Evolutionary conservation across 2,113 vertebrate genomes (phyloP).

Genomic region (Actenoides lindsayi): DNA sequence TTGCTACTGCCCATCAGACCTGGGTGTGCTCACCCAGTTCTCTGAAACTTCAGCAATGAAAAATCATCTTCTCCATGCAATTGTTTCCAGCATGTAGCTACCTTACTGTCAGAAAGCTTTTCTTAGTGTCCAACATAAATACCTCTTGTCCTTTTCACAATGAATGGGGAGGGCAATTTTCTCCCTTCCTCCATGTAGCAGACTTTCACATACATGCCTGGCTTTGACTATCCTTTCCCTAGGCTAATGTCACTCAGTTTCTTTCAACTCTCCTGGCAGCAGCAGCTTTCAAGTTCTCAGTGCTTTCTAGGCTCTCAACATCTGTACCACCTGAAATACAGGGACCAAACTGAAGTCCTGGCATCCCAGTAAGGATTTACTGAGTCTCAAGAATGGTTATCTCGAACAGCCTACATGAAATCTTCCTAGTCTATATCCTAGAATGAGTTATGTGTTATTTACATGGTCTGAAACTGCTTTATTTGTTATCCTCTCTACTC

Average conservation of each 20-base stretch:
- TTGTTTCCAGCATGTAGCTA: neutral
- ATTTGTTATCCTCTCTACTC: neutral
- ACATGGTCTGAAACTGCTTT: neutral
- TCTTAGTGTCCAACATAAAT: neutral
- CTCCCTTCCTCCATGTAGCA: neutral
- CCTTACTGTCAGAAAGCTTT: neutral
- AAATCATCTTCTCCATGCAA: neutral
- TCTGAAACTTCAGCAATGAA: neutral
- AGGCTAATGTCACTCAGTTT: neutral
- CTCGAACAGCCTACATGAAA: neutral
- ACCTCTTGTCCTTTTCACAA: neutral
- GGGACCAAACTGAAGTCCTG: neutral
- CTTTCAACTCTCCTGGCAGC: neutral
- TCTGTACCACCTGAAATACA: neutral
- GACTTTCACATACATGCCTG: neutral
- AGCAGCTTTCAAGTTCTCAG: neutral
- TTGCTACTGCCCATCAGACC: neutral
- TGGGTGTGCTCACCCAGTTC: neutral
- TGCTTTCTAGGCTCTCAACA: neutral
- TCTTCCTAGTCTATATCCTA: neutral
- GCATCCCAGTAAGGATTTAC: neutral
- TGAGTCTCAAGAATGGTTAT: neutral
- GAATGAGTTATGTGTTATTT: neutral
- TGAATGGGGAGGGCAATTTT: neutral
- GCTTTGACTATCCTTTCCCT: neutral